These are phyloP conservation scores for Apeltes quadracus DNA, from an alignment of 2,113 vertebrate species.

Conservation along the genomic window DNA sequence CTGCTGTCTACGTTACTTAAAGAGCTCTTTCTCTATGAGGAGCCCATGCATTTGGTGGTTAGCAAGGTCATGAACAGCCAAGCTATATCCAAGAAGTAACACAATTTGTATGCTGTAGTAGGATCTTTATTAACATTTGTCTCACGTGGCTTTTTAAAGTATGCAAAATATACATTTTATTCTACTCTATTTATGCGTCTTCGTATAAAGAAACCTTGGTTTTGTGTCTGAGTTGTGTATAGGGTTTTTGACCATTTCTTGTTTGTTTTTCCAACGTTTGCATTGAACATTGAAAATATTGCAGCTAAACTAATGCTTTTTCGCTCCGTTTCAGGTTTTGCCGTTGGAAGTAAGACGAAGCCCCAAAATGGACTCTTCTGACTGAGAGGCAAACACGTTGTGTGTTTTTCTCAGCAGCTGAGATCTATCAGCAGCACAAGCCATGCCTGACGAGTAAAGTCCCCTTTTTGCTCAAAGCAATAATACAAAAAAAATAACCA, in stretches of 20 bases:
- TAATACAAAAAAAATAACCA: slow-evolving; percentile 42
- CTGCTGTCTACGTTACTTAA: slow-evolving; percentile 7
- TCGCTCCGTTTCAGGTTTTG: slow-evolving; percentile 84
- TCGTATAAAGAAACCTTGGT: background rate
- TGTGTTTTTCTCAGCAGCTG: slow-evolving; percentile 84
- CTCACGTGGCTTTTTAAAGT: background rate
- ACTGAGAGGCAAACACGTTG: slow-evolving; percentile 81
- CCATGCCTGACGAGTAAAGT: slow-evolving; percentile 89
- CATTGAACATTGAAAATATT: slow-evolving; percentile 10
- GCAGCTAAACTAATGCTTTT: slow-evolving; percentile 16
- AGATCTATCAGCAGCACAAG: slow-evolving; percentile 80
- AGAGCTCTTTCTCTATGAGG: slow-evolving; percentile 19
- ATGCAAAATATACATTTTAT: slow-evolving; percentile 1
- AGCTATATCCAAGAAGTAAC: slow-evolving; percentile 11
- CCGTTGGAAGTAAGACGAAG: slow-evolving; percentile 85
- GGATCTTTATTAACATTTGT: background rate
- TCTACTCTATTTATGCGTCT: background rate
- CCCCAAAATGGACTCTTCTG: slow-evolving; percentile 88
- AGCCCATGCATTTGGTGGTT: slow-evolving; percentile 35
- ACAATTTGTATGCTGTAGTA: background rate
- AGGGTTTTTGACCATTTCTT: background rate
- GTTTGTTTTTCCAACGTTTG: background rate
- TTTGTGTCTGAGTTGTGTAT: background rate
- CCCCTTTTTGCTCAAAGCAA: slow-evolving; percentile 84
- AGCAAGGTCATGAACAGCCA: slow-evolving; percentile 19